Evolutionary conservation across 2,888 invertebrate genomes (phyloP).

Genomic region (Cyaniris semiargus): DNA sequence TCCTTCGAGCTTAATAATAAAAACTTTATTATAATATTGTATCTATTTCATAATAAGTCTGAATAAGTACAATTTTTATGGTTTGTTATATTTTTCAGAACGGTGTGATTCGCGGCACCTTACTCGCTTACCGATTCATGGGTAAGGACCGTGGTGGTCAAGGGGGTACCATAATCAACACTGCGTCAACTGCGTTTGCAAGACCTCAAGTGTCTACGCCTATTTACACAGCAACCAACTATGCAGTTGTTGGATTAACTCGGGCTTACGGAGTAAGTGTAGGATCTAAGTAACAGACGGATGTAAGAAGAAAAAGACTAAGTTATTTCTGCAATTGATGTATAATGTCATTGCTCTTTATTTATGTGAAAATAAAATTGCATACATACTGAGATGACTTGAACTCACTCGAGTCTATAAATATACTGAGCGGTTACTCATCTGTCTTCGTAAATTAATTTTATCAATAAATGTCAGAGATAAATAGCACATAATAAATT

Average conservation of each 20-base stretch:
- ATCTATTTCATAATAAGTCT: neutral
- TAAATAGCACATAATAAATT: neutral
- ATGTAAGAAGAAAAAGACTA: neutral
- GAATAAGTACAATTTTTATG: neutral
- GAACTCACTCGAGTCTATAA: slow-evolving; percentile 1
- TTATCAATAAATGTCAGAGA: neutral
- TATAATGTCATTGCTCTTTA: neutral
- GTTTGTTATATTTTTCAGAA: slow-evolving; percentile 74
- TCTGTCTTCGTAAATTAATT: neutral
- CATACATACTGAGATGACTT: neutral
- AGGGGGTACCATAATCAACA: slow-evolving; percentile 88
- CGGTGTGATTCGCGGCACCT: slow-evolving; percentile 87
- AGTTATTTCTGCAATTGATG: neutral
- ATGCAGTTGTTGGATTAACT: slow-evolving; percentile 86
- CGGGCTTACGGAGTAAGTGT: slow-evolving; percentile 84
- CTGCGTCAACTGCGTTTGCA: slow-evolving; percentile 85
- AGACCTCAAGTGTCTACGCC: slow-evolving; percentile 86
- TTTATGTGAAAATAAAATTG: neutral
- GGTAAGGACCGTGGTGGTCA: slow-evolving; percentile 87
- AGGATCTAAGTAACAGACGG: neutral
- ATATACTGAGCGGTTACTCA: neutral
- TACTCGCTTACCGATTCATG: slow-evolving; percentile 87
- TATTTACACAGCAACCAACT: slow-evolving; percentile 88
- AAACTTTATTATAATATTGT: neutral
- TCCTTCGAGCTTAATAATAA: neutral